These are phyloP conservation scores for Odontocerum albicorne DNA, from an alignment of 2,888 invertebrate genomes.

Conservation along the genomic window DNA sequence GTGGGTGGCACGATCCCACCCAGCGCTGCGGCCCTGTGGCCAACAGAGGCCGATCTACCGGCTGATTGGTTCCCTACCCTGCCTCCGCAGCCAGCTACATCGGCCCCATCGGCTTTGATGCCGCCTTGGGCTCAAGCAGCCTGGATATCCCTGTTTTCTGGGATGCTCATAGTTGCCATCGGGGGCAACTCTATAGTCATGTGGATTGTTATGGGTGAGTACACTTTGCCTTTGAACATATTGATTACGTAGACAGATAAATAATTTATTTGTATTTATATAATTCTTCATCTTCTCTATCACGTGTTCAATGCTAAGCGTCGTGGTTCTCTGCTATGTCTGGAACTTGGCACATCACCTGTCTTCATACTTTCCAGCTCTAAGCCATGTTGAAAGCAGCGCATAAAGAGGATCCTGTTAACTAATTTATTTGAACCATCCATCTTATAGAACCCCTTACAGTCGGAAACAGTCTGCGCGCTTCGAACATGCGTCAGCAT, in stretches of 20 bases:
- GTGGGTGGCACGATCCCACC: slow-evolving; percentile 48
- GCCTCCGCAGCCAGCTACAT: slow-evolving; percentile 37
- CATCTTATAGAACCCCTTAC: no score
- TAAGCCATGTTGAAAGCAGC: no score
- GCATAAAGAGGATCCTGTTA: no score
- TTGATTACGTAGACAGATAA: background rate
- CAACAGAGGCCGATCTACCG: slow-evolving; percentile 6
- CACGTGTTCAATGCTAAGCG: background rate
- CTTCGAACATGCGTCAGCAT: no score
- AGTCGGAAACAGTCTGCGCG: no score
- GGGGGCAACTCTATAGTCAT: slow-evolving; percentile 90
- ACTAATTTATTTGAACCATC: no score
- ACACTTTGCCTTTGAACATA: background rate
- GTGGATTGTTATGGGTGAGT: slow-evolving; percentile 86
- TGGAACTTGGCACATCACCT: no score
- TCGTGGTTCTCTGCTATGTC: no score
- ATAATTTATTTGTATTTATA: no score
- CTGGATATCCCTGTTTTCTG: slow-evolving; percentile 75
- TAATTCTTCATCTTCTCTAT: no score
- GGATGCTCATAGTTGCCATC: slow-evolving; percentile 78
- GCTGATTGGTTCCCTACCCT: slow-evolving; percentile 31
- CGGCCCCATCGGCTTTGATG: slow-evolving; percentile 43
- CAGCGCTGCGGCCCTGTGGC: slow-evolving; percentile 12
- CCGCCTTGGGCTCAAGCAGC: slow-evolving; percentile 68
- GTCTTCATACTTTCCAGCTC: no score